Base-by-base conservation (phyloP, 2,888 invertebrate species). In the Pristionchus japonicus region DNA sequence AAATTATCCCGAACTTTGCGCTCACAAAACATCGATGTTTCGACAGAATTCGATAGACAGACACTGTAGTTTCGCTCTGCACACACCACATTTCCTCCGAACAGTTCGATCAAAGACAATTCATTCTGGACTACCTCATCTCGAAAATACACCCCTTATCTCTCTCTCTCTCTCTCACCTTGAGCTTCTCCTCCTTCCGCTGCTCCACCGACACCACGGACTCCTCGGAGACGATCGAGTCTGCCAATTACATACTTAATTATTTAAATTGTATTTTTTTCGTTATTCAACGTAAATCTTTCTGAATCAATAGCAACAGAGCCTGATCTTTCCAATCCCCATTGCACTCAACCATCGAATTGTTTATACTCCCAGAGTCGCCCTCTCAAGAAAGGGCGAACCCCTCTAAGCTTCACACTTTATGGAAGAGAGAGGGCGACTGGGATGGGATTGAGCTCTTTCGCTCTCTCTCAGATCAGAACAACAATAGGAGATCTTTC, bases 111-210 rank as follows among this genome's bases (percentile, higher is more conserved):
- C 43, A 9, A 43, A 9, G 43, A 43, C 43, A 43, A 43, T 43
- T n/a, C n/a, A n/a, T n/a, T n/a, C n/a, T n/a, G n/a, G n/a, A n/a
- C n/a, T 61, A 7, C 61, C 20, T n/a, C n/a, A 49, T 17, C 20
- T 49, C 13, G 15, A 49, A 49, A 20, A 57, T 15, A 20, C 6
- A 15, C 3, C 57, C 23, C 4, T 64, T 64, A 27, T 9, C 64
- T 64, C 11, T 31, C 27, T 15, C 15, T 11, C 7, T 3, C n/a
- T 23, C 27, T 17, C 37, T 37, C 1, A 70, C 70, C 77, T 77
- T 77, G 6, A 77, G 27, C 20, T 77, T 77, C 77, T 77, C 47
- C 77, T 77, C 77, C 77, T 77, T 77, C n/a, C 40, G 23, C 27
- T 47, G 23, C 77, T 77, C 77, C 31, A 9, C 37, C 37, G 70